phyloP scores from a whole-genome alignment of 1,140 invertebrate species.

The Megathymus violae region DNA sequence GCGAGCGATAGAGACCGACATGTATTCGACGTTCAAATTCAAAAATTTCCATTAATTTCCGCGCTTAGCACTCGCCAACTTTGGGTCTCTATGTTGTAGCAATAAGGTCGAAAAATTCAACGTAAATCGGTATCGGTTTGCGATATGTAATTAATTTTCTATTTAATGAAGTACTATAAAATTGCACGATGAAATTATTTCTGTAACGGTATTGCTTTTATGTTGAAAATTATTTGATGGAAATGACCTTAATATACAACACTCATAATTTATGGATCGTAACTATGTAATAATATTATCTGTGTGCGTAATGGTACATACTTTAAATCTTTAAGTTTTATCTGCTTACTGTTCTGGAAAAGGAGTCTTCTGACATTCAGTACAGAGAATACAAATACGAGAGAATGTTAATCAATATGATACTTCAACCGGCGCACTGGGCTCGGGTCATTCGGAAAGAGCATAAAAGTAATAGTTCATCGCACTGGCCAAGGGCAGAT shows the following conservation, averaged over 20 bases:
- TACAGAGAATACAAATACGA: too few relatives aligned
- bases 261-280: not conserved
- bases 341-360: too few relatives aligned
- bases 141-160: constrained; percentile 46
- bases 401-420: too few relatives aligned
- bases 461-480: too few relatives aligned
- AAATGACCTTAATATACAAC: constrained; percentile 13
- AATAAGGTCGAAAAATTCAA: constrained; percentile 25
- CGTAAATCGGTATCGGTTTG: constrained; percentile 18
- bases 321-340: too few relatives aligned
- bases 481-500: too few relatives aligned
- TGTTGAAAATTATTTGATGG: constrained; percentile 8
- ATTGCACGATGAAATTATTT: constrained; percentile 24
- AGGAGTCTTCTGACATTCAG: too few relatives aligned
- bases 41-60: constrained; percentile 28
- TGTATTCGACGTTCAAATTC: constrained; percentile 28
- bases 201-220: constrained; percentile 19
- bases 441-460: too few relatives aligned
- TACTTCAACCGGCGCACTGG: too few relatives aligned
- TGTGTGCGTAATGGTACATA: not conserved
- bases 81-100: constrained; percentile 7
- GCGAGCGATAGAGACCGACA: constrained; percentile 36
- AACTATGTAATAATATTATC: not conserved
- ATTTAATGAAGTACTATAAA: constrained; percentile 42
- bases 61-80: not conserved